Base-by-base conservation (phyloP, 2,888 invertebrate species). In the Mamestra brassicae region DNA sequence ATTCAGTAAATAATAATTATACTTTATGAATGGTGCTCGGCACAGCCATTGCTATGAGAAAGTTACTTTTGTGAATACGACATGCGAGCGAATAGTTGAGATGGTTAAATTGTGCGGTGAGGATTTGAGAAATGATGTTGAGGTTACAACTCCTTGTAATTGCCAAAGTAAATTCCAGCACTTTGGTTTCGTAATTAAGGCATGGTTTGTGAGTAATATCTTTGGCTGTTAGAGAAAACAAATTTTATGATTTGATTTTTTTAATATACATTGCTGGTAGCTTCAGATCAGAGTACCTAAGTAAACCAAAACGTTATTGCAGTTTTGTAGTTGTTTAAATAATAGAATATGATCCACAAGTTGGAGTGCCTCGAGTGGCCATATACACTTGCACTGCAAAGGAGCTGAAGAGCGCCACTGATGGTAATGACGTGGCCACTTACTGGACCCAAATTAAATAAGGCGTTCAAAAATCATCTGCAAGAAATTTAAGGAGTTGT, bases 1-100 rank as follows among this genome's bases (percentile, higher is more conserved):
- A 88, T 89, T 90, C 90, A 89, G 83, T 89, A 91, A 90, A 91
- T 87, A 89, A 89, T 90, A 91, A 92, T 89, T 88, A 90, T 88
- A 84, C 85, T 89, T 89, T 90, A 90, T 89, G 89, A 88, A 90
- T 89, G 88, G 86, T 84, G 78, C 81, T 83, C 57, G 81, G 80
- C 83, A 81, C 63, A 75, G 79, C 81, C 78, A 85, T 85, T 83
- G 87, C 86, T 87, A 87, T 87, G 89, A 88, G 91, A 91, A 92
- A 92, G 89, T 88, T 84, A 88, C 87, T 88, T 87, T 85, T 81
- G 70, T 71, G 62, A 64, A 64, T 72, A 65, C 26, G 42, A 71
- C 77, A 74, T 71, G 68, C 76, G 64, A 81, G 73, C 61, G 26
- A 82, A 71, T 82, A 71, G 70, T 15, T 74, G 57, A 1, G 17